Conservation (phyloP, 2,113 vertebrate genomes). For the Candoia aspera region DNA sequence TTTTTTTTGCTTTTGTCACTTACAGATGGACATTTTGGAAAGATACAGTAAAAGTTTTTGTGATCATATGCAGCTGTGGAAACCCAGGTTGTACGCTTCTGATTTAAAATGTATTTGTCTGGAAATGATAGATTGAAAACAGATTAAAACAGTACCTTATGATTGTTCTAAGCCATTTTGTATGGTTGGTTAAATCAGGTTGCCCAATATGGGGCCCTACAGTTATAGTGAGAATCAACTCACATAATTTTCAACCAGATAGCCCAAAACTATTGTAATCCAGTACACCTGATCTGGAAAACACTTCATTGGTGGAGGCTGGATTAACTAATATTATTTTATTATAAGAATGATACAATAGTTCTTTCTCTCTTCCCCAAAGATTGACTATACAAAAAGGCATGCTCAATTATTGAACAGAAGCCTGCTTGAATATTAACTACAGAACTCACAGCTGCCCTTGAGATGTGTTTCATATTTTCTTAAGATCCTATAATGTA, state of each 20-base stretch:
- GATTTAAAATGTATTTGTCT: not conserved
- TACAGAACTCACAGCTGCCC: slow-evolving; percentile 30
- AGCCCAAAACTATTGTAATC: not conserved
- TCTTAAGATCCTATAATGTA: slow-evolving; percentile 32
- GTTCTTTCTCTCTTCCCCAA: not conserved
- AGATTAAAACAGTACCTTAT: not conserved
- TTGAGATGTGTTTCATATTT: slow-evolving; percentile 28
- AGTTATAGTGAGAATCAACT: not conserved
- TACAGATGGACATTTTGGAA: not conserved
- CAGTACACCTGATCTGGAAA: not conserved
- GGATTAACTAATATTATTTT: slow-evolving; percentile 28
- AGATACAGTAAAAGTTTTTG: not conserved
- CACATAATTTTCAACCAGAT: not conserved
- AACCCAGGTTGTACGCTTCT: not conserved
- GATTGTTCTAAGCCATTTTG: not conserved
- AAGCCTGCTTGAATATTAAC: slow-evolving; percentile 39
- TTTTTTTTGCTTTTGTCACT: not conserved
- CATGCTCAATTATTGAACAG: slow-evolving; percentile 29
- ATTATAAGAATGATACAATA: not conserved
- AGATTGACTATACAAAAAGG: slow-evolving; percentile 24
- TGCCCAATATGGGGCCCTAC: not conserved
- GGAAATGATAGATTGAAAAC: not conserved
- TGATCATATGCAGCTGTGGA: not conserved
- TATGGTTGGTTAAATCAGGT: not conserved
- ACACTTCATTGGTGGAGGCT: not conserved